phyloP scores from a whole-genome alignment of 2,113 vertebrate genomes.

The Pagrus major region DNA sequence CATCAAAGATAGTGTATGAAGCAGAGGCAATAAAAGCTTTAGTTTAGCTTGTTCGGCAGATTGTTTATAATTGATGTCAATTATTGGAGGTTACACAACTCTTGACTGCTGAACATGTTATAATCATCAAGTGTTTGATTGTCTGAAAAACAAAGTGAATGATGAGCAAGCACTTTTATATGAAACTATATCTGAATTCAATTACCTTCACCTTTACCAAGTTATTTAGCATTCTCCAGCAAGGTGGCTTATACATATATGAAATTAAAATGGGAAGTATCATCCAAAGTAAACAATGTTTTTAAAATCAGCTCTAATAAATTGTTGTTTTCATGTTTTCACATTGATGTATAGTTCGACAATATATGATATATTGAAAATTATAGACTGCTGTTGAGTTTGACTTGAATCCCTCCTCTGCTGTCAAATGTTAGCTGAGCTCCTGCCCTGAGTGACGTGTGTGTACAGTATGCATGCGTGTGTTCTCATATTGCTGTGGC shows the following conservation, averaged over 20 bases:
- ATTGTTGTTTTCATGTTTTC: background rate
- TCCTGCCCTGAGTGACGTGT: conserved; percentile 32
- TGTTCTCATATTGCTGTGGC: conserved; percentile 41
- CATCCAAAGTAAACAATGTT: background rate
- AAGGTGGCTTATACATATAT: background rate
- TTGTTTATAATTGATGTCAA: conserved; percentile 39
- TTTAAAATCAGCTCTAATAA: background rate
- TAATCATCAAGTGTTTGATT: conserved; percentile 43
- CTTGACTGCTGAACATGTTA: conserved; percentile 30
- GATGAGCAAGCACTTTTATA: conserved; percentile 15
- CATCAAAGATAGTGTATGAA: conserved; percentile 1
- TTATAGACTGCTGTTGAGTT: conserved; percentile 9
- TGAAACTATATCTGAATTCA: background rate
- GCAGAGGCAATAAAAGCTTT: conserved; percentile 10
- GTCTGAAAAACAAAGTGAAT: conserved; percentile 27
- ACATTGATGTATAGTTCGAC: background rate
- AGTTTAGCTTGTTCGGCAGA: conserved; percentile 30
- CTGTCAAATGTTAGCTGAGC: conserved; percentile 34
- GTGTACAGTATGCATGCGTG: conserved; percentile 31
- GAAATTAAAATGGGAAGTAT: background rate
- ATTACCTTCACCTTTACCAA: background rate
- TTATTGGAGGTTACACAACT: conserved; percentile 33
- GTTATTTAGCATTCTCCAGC: background rate
- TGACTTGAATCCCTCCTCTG: conserved; percentile 20
- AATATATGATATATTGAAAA: conserved; percentile 8